phyloP scores from a whole-genome alignment of 2,888 invertebrate species.

The Lucinisca nassula region DNA sequence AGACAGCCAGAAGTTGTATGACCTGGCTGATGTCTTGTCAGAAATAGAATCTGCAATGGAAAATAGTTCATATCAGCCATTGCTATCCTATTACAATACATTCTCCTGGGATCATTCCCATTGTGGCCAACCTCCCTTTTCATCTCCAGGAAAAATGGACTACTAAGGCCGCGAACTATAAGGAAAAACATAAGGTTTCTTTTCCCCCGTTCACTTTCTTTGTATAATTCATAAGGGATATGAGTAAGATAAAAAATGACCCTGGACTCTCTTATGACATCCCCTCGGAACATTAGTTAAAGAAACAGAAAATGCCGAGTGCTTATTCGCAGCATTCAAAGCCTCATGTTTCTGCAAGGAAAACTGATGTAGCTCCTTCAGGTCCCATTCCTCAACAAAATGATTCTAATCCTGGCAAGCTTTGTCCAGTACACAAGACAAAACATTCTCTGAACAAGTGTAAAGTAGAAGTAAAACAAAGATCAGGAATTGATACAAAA shows the following conservation, averaged over 20 bases:
- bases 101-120: neutral
- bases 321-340: too few species aligned
- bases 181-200: constrained; percentile 4
- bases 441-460: neutral
- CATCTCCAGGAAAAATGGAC: constrained; percentile 58
- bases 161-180: constrained; percentile 39
- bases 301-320: neutral
- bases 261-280: constrained; percentile 30
- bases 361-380: neutral
- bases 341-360: neutral
- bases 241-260: constrained; percentile 55
- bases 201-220: constrained; percentile 52
- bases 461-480: too few species aligned
- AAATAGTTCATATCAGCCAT: neutral
- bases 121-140: constrained; percentile 45
- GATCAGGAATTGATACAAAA: too few species aligned
- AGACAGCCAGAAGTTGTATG: neutral
- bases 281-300: neutral
- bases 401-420: neutral
- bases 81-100: neutral
- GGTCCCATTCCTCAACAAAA: neutral
- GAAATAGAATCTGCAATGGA: neutral
- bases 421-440: neutral
- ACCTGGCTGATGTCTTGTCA: neutral
- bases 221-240: constrained; percentile 28